Conservation (phyloP, 2,888 invertebrate genomes). For the Lithodes maja region DNA sequence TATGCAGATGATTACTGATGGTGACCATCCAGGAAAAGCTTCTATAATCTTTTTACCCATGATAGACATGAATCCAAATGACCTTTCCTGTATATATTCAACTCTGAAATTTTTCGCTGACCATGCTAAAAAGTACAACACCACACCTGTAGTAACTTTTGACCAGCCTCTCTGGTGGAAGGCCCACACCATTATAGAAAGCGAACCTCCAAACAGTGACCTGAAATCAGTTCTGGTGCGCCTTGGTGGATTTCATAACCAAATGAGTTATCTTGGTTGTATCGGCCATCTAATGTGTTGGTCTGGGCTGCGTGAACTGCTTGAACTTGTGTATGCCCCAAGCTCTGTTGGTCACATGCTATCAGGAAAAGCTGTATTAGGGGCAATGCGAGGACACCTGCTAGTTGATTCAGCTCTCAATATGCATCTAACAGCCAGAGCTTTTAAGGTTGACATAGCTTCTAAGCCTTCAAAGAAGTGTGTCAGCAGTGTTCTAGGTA, state of each 20-base stretch:
- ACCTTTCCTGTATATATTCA: conserved; percentile 17
- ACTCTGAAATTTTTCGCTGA: background rate
- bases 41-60: conserved; percentile 14
- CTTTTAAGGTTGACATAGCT: background rate
- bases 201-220: background rate
- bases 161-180: conserved; percentile 39
- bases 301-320: conserved; percentile 12
- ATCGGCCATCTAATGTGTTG: conserved; percentile 18
- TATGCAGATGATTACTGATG: conserved; percentile 2
- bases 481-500: background rate
- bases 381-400: conserved; percentile 16
- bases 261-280: conserved; percentile 29
- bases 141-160: conserved; percentile 15
- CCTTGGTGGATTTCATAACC: conserved; percentile 18
- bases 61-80: conserved; percentile 27
- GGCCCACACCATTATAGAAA: background rate
- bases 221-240: background rate
- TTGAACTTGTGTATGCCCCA: background rate
- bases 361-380: conserved; percentile 14
- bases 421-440: background rate
- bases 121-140: background rate
- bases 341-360: conserved; percentile 1
- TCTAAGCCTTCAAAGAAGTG: background rate
- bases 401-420: conserved; percentile 15
- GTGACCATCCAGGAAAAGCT: background rate